These are phyloP conservation scores for Pachypanchax playfairii DNA, from an alignment of 2,113 vertebrate genomes.

Conservation along the genomic window DNA sequence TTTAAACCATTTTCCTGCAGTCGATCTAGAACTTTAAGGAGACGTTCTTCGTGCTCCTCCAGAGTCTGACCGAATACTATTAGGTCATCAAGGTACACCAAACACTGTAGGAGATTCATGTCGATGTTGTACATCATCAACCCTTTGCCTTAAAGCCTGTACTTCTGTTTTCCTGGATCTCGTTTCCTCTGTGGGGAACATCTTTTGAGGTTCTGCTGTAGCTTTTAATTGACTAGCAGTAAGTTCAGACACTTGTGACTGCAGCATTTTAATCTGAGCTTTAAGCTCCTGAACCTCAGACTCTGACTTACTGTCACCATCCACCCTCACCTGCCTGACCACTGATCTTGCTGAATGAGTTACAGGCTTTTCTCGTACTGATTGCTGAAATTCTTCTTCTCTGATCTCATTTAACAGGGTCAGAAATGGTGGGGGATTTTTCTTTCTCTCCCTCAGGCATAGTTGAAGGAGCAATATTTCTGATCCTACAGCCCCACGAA, in stretches of 20 bases:
- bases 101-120: slow-evolving; percentile 7
- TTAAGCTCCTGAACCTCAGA: background rate
- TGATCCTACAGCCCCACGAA: background rate
- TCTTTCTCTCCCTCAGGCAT: background rate
- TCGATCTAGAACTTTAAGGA: background rate
- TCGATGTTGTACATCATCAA: background rate
- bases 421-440: background rate
- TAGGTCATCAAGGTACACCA: slow-evolving; percentile 12
- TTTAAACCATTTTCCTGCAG: background rate
- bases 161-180: background rate
- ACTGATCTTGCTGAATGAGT: background rate
- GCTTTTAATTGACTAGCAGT: background rate
- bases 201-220: background rate
- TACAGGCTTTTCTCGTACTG: background rate
- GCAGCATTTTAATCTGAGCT: background rate
- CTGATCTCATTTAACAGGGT: background rate
- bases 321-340: background rate
- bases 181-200: background rate
- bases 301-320: background rate
- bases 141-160: background rate
- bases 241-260: background rate
- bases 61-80: slow-evolving; percentile 7
- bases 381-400: background rate
- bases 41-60: background rate
- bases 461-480: background rate